Conservation (phyloP, 1,140 invertebrate species). For the Pollicipes pollicipes region DNA sequence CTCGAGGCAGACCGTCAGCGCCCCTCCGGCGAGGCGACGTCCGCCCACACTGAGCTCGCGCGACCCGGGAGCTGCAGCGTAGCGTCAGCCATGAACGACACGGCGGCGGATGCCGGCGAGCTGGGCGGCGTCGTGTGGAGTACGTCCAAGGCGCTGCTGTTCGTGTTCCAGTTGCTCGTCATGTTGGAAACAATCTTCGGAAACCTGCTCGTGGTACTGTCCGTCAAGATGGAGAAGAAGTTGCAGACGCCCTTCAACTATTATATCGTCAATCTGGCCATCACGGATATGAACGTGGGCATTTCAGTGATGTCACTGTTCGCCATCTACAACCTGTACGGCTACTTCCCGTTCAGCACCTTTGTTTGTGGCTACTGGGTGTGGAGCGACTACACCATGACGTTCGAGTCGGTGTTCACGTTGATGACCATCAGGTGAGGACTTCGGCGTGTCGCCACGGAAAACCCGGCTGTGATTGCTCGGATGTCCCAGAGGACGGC, state of each 20-base stretch:
- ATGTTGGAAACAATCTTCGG: constrained; percentile 21
- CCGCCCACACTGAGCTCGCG: no score
- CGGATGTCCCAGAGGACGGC: no score
- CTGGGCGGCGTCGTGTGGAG: constrained; percentile 11
- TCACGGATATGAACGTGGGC: constrained; percentile 23
- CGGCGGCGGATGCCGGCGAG: constrained; percentile 14
- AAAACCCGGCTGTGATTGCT: no score
- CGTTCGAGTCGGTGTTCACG: constrained; percentile 28
- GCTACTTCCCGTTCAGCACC: constrained; percentile 20
- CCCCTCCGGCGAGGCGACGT: no score
- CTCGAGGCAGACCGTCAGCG: neutral
- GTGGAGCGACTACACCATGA: constrained; percentile 29
- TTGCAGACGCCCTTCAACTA: constrained; percentile 23
- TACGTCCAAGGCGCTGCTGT: constrained; percentile 10
- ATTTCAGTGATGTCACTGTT: constrained; percentile 24
- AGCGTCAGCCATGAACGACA: no score
- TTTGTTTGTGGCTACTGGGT: constrained; percentile 27
- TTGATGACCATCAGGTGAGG: constrained; percentile 26
- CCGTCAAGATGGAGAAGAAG: constrained; percentile 20
- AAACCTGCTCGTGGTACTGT: constrained; percentile 22
- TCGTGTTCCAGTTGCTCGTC: constrained; percentile 19
- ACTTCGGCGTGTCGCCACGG: neutral
- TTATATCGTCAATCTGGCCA: constrained; percentile 23
- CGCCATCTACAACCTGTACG: constrained; percentile 21
- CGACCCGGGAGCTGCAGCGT: no score